Conservation (phyloP, 2,797 vertebrate species). For the Hylomyscus alleni region DNA sequence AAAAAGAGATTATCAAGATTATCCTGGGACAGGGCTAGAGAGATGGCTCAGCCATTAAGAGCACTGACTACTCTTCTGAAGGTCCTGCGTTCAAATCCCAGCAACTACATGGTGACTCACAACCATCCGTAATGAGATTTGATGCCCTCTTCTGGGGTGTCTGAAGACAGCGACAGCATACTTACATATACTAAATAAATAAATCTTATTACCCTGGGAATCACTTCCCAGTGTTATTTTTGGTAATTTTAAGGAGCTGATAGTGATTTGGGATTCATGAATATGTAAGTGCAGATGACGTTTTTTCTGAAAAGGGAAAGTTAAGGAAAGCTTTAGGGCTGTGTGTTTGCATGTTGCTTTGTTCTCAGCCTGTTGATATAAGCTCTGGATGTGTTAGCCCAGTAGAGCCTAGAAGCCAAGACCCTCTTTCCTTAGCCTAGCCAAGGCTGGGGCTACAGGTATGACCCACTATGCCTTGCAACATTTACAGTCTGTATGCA, state of each 20-base stretch:
- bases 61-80: too few species aligned
- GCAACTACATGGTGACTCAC: too few species aligned
- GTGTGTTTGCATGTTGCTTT: neutral
- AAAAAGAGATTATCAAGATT: neutral
- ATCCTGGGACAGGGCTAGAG: neutral
- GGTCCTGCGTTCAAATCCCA: too few species aligned
- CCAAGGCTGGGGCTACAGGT: neutral
- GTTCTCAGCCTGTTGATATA: neutral
- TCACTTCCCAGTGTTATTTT: conserved; percentile 3
- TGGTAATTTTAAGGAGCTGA: conserved; percentile 33
- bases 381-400: neutral
- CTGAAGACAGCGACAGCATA: too few species aligned
- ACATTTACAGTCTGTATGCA: neutral
- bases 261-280: conserved; percentile 56
- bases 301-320: conserved; percentile 43
- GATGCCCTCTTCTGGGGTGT: too few species aligned
- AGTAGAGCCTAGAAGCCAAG: neutral
- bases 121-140: too few species aligned
- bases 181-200: too few species aligned
- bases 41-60: too few species aligned
- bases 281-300: conserved; percentile 25
- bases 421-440: neutral
- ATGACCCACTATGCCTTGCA: neutral
- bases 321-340: conserved; percentile 9
- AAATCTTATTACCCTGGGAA: too few species aligned